Evolutionary conservation across 2,888 invertebrate genomes (phyloP), one percentile per base, ranked within the genome.

Genomic region (Cantharis rustica): DNA sequence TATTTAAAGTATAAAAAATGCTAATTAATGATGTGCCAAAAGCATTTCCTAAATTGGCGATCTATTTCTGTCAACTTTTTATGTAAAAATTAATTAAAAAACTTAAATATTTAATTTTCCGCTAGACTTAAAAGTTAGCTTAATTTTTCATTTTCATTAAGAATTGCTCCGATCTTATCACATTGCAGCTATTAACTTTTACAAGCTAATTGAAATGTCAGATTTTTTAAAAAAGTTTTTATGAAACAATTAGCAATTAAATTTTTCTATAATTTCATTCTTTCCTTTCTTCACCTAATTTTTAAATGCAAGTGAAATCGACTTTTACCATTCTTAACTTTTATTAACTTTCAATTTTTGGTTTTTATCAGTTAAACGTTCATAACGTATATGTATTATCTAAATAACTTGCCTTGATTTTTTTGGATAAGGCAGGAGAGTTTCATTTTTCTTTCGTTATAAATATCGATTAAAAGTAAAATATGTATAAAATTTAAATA

Each of bases 161-260:
- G 64, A 17, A 66, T 20, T 23, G 64, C 64, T 23, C 23, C 64
- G 64, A 66, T 66, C 64, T 71, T 61, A 71, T 63, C 62, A 71
- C 23, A 71, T 71, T 71, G 62, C 71, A 63, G 23, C 61, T 62
- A 61, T 71, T 71, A 71, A 61, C 70, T 71, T 71, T 26, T 23
- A 71, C 17, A 61, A 61, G n/a, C 62, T 71, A 71, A 71, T 71
- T 71, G 71, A 71, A 71, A 71, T 27, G 62, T 62, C 61, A 71
- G 62, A 62, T 71, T 62, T 61, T 62, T 62, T 63, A 26, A 26
- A 61, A 23, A 16, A 23, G 62, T 62, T 61, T 71, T 71, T 71
- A 71, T 71, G 23, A 62, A 71, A 16, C 71, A 20, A 71, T 71
- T 71, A 71, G 64, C 20, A 66, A 23, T 66, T 66, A 20, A 66